These are phyloP conservation scores for Spodoptera picta DNA, from an alignment of 2,888 invertebrate genomes.

Conservation along the genomic window DNA sequence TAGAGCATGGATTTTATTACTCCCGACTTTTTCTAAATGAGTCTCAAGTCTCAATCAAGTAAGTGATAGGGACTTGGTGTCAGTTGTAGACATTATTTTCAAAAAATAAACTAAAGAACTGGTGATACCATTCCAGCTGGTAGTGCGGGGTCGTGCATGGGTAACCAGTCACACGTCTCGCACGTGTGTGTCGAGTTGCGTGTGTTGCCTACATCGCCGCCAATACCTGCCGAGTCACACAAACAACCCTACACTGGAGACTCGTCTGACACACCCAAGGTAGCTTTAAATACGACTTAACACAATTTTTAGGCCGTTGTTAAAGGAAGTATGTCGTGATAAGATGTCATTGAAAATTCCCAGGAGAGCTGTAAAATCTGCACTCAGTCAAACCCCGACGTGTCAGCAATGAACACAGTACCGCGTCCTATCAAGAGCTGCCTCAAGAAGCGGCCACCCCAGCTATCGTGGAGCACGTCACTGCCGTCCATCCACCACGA, in stretches of 20 bases:
- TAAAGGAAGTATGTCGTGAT: too few species aligned
- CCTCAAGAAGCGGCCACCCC: slow-evolving; percentile 76
- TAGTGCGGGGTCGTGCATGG: neutral
- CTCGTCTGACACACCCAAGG: slow-evolving; percentile 72
- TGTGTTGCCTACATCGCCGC: slow-evolving; percentile 58
- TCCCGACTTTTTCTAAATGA: too few species aligned
- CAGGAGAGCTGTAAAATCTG: slow-evolving; percentile 79
- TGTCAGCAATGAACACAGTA: slow-evolving; percentile 71
- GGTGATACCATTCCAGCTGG: neutral
- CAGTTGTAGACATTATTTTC: too few species aligned
- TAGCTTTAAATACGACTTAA: slow-evolving; percentile 4
- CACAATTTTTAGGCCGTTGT: too few species aligned
- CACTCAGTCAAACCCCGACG: slow-evolving; percentile 79
- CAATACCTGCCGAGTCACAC: slow-evolving; percentile 52
- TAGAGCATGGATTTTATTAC: too few species aligned
- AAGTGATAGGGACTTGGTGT: too few species aligned
- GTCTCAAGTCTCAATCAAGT: too few species aligned
- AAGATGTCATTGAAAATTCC: neutral
- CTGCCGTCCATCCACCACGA: slow-evolving; percentile 72
- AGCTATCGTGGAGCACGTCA: slow-evolving; percentile 72
- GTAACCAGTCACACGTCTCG: slow-evolving; percentile 73
- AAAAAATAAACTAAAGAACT: too few species aligned
- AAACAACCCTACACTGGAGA: slow-evolving; percentile 66
- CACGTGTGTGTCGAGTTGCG: slow-evolving; percentile 89
- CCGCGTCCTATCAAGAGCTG: slow-evolving; percentile 84